Evolutionary conservation across 1,140 invertebrate species (phyloP).

Genomic region (Drosophila busckii): DNA sequence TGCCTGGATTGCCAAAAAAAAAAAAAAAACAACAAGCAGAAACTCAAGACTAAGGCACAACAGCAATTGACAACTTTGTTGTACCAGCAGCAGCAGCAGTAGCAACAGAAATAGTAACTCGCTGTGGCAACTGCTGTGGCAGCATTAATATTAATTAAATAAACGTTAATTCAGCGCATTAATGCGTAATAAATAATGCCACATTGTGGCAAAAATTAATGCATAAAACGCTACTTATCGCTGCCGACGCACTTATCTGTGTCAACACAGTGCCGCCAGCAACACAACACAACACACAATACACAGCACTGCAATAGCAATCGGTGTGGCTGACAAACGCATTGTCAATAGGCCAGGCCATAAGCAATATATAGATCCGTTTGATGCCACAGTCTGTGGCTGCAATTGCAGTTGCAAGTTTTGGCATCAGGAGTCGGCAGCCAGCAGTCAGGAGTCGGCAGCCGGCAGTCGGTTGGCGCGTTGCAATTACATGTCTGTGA

Average conservation of each 20-base stretch:
- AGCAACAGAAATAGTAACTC: conserved; percentile 14
- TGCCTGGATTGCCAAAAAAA: conserved; percentile 42
- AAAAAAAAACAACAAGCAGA: conserved; percentile 30
- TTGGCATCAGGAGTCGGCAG: conserved; percentile 16
- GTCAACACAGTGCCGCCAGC: conserved; percentile 62
- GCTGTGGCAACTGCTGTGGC: conserved; percentile 17
- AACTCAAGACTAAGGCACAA: background rate
- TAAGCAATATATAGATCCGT: conserved; percentile 60
- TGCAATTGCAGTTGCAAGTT: conserved; percentile 10
- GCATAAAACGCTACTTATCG: conserved; percentile 77
- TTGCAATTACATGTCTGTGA: conserved; percentile 76
- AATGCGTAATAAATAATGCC: conserved; percentile 76
- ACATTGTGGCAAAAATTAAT: conserved; percentile 72
- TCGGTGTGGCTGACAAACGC: conserved; percentile 49
- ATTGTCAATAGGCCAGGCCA: conserved; percentile 60
- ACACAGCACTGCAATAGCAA: conserved; percentile 8
- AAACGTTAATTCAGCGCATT: conserved; percentile 77
- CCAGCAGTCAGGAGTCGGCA: conserved; percentile 8
- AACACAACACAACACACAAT: background rate
- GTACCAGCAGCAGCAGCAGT: conserved; percentile 3
- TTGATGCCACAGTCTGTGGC: conserved; percentile 8
- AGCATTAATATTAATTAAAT: conserved; percentile 78
- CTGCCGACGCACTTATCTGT: conserved; percentile 69
- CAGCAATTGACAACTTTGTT: conserved; percentile 29
- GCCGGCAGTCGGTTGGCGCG: conserved; percentile 28